Evolutionary conservation across 1,140 invertebrate genomes (phyloP), one percentile per base, ranked within the genome.

Genomic region (Oreohelix idahoensis): DNA sequence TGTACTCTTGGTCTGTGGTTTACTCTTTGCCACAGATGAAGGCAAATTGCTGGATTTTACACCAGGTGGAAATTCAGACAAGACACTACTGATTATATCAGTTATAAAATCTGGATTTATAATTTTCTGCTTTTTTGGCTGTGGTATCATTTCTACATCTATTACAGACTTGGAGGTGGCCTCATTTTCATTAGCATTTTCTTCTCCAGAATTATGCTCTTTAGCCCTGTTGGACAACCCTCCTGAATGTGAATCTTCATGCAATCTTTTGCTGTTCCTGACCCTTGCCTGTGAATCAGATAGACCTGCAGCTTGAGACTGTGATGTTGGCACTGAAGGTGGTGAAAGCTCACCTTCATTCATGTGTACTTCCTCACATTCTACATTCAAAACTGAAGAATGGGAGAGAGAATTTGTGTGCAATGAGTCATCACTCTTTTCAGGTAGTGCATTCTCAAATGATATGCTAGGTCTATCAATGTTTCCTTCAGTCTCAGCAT

Each of bases 301-400:
- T 32, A 23, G 29, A 66, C 29, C 17, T 66, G 63, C 2, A 66
- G 8, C 29, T n/a, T 2, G 17, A 2, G 51, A 2, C 23, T 58
- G 51, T 26, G 51, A 20, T 26, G 15, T 4, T 23, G 23, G n/a
- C 1, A 32, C 29, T 32, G 63, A 32, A 1, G 29, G 8, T 32
- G 63, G 29, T 32, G 63, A 66, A 5, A 11, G 63, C 17, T 29
- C 8, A 1, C 32, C n/a, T 66, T 32, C 63, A 32, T 0, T 8
- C 5, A 5, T 35, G 63, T 32, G 4, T 11, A 66, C 63, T 17
- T 66, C 63, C 8, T 66, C 63, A 32, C 63, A 66, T n/a, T 66
- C 63, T 32, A 66, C n/a, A 66, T 23, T 66, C 29, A 66, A 66
- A 66, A 66, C 63, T 29, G 63, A 66, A 32, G 63, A 66, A 23